Percentiles rank a stretch among this genome's conserved stretches.
Conservation (phyloP, 2,888 invertebrate species). For the Lasioglossum zephyrum region DNA sequence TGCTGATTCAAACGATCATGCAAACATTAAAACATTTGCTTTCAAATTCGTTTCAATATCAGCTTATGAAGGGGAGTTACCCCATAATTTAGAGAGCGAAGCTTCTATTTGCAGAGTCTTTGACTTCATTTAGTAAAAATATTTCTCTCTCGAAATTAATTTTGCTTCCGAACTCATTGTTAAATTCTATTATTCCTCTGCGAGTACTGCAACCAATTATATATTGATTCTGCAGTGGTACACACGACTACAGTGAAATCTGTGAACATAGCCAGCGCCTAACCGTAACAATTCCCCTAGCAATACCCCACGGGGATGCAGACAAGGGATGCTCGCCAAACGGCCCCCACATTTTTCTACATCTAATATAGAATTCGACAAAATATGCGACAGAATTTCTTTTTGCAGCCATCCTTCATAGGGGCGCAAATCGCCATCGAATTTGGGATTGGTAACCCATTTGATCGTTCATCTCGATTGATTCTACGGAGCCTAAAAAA, state of each 20-base stretch:
- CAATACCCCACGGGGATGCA: background rate
- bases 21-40: background rate
- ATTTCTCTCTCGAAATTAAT: too few species aligned
- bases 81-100: too few species aligned
- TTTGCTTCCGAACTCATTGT: background rate
- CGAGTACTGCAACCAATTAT: background rate
- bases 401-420: background rate
- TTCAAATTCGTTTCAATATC: background rate
- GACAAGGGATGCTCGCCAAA: conserved; percentile 2
- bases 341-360: background rate
- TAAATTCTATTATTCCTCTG: background rate
- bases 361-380: conserved; percentile 4
- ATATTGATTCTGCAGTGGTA: background rate
- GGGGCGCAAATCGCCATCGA: background rate
- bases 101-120: too few species aligned
- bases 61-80: background rate
- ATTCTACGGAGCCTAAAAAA: background rate
- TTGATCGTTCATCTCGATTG: background rate
- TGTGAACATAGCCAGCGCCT: background rate
- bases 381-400: background rate
- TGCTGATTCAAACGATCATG: background rate
- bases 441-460: background rate
- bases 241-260: background rate
- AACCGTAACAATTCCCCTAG: background rate
- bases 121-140: too few species aligned